Conservation (phyloP, 2,113 vertebrate species). For the Mola mola region DNA sequence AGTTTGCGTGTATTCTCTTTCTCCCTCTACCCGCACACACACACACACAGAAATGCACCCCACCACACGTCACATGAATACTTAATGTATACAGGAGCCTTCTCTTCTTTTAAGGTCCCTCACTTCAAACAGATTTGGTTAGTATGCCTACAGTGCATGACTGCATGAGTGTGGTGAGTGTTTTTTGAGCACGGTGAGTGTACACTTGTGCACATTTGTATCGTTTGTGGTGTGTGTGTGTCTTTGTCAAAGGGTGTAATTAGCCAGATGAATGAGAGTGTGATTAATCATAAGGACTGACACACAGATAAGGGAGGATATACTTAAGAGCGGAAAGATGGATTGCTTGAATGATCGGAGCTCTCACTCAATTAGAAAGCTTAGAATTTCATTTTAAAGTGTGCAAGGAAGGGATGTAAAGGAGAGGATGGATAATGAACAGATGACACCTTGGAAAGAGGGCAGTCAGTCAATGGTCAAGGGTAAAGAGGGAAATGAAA, state of each 20-base stretch:
- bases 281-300: constrained; percentile 71
- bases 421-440: constrained; percentile 61
- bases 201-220: constrained; percentile 36
- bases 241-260: constrained; percentile 73
- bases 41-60: constrained; percentile 59
- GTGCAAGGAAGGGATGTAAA: constrained; percentile 8
- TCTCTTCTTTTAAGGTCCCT: constrained; percentile 82
- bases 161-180: constrained; percentile 47
- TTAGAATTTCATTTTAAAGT: constrained; percentile 17
- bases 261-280: constrained; percentile 68
- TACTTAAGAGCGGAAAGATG: constrained; percentile 58
- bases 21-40: constrained; percentile 38
- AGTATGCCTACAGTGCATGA: constrained; percentile 80
- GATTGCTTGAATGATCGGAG: constrained; percentile 58
- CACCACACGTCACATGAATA: constrained; percentile 82
- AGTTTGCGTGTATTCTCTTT: constrained; percentile 70
- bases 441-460: constrained; percentile 66
- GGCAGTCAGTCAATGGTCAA: constrained; percentile 75
- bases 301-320: constrained; percentile 61
- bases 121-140: constrained; percentile 86
- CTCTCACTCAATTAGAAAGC: constrained; percentile 38
- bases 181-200: constrained; percentile 38
- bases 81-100: constrained; percentile 82
- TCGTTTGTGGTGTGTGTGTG: constrained; percentile 53
- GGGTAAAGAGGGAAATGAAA: constrained; percentile 78